Conservation (phyloP, 2,113 vertebrate genomes). For the Pyrgilauda ruficollis region DNA sequence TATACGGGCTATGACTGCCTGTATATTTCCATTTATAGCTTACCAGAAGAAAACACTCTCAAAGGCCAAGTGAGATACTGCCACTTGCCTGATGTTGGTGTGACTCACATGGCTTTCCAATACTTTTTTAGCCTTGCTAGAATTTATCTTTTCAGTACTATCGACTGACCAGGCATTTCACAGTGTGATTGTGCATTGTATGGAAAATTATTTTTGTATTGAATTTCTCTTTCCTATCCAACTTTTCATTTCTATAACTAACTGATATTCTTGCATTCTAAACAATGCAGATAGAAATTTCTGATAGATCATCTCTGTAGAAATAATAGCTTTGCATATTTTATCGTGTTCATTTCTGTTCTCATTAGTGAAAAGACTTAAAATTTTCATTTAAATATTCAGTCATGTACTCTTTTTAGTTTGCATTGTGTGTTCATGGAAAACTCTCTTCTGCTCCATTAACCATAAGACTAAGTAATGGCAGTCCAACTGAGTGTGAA, state of each 20-base stretch:
- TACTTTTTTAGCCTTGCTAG: not conserved
- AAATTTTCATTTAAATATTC: not conserved
- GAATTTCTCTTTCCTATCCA: not conserved
- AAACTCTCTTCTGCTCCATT: not conserved
- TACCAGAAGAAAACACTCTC: not conserved
- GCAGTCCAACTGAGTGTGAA: not conserved
- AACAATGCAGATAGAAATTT: not conserved
- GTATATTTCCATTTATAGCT: not conserved
- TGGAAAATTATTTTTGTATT: not conserved
- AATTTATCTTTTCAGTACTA: not conserved
- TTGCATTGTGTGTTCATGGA: not conserved
- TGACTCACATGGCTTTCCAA: not conserved
- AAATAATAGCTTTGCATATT: not conserved
- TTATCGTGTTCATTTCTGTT: not conserved
- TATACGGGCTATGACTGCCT: not conserved
- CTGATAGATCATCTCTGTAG: not conserved
- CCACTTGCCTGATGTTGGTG: not conserved
- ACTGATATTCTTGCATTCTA: not conserved
- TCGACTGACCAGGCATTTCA: not conserved
- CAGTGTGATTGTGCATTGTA: not conserved
- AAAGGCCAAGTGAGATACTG: not conserved
- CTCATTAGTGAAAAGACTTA: not conserved
- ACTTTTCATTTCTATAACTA: not conserved
- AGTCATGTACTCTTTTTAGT: not conserved
- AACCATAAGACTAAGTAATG: not conserved